phyloP scores from a whole-genome alignment of 2,113 vertebrate genomes.

The Pelvicachromis taeniatus region DNA sequence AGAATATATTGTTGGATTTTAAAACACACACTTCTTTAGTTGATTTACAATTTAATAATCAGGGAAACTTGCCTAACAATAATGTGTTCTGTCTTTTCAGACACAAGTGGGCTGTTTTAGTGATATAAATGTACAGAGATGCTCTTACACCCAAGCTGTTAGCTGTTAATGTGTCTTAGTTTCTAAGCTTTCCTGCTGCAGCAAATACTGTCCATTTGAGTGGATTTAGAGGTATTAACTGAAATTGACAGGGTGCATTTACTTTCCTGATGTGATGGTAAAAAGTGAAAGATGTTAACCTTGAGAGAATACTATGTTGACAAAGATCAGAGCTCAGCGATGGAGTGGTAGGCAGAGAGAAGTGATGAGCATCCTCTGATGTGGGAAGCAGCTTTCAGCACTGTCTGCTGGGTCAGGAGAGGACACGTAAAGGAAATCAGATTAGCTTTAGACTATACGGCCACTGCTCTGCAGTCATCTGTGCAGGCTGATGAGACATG shows the following conservation, averaged over 20 bases:
- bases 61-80: neutral
- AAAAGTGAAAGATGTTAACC: neutral
- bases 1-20: neutral
- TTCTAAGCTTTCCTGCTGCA: constrained; percentile 11
- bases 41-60: neutral
- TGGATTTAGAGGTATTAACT: constrained; percentile 26
- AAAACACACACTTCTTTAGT: neutral
- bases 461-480: constrained; percentile 27
- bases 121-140: neutral
- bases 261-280: neutral
- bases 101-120: neutral
- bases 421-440: constrained; percentile 39
- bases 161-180: constrained; percentile 1
- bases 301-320: neutral
- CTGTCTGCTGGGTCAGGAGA: constrained; percentile 6
- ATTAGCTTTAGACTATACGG: constrained; percentile 32
- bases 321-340: neutral
- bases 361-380: constrained; percentile 1
- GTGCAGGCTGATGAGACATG: constrained; percentile 18
- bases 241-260: constrained; percentile 2
- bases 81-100: neutral
- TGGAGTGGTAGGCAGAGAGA: neutral
- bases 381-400: constrained; percentile 5
- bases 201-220: neutral
- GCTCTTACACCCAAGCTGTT: neutral